Conservation (phyloP, 1,140 invertebrate genomes). For the Zophobas morio region DNA sequence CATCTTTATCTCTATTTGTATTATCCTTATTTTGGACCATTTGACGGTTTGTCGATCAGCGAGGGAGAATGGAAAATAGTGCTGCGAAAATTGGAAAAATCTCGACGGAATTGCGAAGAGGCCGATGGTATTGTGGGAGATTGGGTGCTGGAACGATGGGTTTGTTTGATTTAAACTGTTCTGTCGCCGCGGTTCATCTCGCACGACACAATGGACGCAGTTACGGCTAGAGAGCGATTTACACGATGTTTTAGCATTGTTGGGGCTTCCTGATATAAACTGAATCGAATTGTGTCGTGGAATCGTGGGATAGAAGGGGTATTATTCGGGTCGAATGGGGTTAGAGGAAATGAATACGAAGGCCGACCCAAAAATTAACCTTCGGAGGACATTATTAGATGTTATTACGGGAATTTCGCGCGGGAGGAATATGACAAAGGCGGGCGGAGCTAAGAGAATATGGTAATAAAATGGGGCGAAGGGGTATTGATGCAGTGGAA, state of each 20-base stretch:
- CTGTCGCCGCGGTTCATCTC: slow-evolving; percentile 45
- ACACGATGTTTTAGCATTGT: slow-evolving; percentile 42
- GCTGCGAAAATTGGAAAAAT: slow-evolving; percentile 56
- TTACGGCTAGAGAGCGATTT: slow-evolving; percentile 28
- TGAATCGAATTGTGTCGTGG: slow-evolving; percentile 22
- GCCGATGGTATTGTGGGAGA: slow-evolving; percentile 49
- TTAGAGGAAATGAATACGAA: slow-evolving; percentile 31
- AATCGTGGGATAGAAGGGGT: slow-evolving; percentile 3
- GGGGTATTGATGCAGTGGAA: too few relatives aligned
- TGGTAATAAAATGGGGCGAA: too few relatives aligned
- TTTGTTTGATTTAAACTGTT: slow-evolving; percentile 50
- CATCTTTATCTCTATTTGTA: slow-evolving; percentile 28
- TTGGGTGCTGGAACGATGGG: slow-evolving; percentile 47
- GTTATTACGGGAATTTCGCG: too few relatives aligned
- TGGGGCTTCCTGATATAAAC: slow-evolving; percentile 30
- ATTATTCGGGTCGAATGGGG: slow-evolving; percentile 20
- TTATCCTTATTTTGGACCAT: slow-evolving; percentile 32
- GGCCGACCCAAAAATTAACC: slow-evolving; percentile 31
- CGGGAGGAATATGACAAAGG: too few relatives aligned
- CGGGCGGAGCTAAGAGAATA: too few relatives aligned
- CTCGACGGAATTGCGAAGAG: slow-evolving; percentile 49
- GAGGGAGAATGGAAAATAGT: slow-evolving; percentile 44
- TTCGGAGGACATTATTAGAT: too few relatives aligned
- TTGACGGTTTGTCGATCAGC: slow-evolving; percentile 42
- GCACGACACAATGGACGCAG: slow-evolving; percentile 36